A percentile compares a stretch with the other conserved stretches of the same genome.
Conservation (phyloP, 2,797 vertebrate genomes). For the Ambastaia sidthimunki region DNA sequence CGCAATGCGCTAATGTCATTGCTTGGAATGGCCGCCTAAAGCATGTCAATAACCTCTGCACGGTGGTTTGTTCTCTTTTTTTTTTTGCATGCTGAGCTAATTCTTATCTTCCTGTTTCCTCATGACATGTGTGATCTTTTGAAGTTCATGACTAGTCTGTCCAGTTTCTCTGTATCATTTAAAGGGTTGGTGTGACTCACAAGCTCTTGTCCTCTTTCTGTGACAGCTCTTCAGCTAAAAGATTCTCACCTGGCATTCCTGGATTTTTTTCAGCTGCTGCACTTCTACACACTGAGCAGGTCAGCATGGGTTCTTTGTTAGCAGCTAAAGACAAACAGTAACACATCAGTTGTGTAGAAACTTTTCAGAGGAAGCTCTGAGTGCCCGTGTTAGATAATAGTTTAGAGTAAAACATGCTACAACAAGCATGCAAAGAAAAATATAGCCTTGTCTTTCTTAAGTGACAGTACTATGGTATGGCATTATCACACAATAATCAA, state of each 20-base stretch:
- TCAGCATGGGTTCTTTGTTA: constrained; percentile 58
- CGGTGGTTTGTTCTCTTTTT: neutral
- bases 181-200: neutral
- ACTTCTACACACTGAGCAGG: constrained; percentile 86
- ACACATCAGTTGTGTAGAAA: neutral
- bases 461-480: neutral
- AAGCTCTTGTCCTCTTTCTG: neutral
- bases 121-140: constrained; percentile 28
- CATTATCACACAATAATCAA: neutral
- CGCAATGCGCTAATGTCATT: neutral
- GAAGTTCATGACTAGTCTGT: constrained; percentile 41
- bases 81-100: neutral
- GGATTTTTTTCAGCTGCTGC: constrained; percentile 80
- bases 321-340: neutral
- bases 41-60: neutral
- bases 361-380: neutral
- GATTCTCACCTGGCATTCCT: constrained; percentile 82
- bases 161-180: constrained; percentile 46
- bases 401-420: too few species aligned
- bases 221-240: constrained; percentile 77
- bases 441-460: neutral
- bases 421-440: neutral
- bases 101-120: constrained; percentile 20
- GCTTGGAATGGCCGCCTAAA: neutral
- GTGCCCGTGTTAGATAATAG: neutral